Evolutionary conservation across 2,797 vertebrate species (phyloP).

Genomic region (Parauchenoglanis ngamensis): DNA sequence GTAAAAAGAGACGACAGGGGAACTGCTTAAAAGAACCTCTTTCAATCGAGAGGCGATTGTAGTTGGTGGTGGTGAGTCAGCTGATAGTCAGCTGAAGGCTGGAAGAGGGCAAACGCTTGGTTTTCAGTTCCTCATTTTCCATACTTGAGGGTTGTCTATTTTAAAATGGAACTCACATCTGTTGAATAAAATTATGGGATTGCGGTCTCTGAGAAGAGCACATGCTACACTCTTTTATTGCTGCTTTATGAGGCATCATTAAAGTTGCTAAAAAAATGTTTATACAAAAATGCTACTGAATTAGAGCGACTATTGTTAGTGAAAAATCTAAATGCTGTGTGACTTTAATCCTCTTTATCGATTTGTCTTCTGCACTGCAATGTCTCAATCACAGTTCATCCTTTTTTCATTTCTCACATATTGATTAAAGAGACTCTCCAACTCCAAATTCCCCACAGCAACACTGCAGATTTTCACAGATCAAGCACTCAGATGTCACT

Average conservation of each 20-base stretch:
- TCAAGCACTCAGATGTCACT: slow-evolving; percentile 32
- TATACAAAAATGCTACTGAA: background rate
- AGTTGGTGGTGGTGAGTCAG: too few species aligned
- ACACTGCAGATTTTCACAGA: slow-evolving; percentile 16
- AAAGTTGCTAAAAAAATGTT: background rate
- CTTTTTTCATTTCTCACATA: slow-evolving; percentile 13
- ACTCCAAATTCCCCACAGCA: background rate
- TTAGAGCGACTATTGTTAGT: background rate
- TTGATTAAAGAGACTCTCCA: slow-evolving; percentile 29
- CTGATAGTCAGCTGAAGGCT: too few species aligned
- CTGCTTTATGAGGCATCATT: slow-evolving; percentile 5
- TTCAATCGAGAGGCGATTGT: too few species aligned
- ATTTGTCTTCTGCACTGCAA: background rate
- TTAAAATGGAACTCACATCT: background rate
- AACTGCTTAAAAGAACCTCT: too few species aligned
- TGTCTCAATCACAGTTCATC: slow-evolving; percentile 32
- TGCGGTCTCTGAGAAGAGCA: background rate
- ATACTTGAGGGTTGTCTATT: background rate
- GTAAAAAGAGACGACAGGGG: too few species aligned
- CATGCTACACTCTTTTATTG: background rate
- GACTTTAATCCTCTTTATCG: slow-evolving; percentile 17
- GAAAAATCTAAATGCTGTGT: slow-evolving; percentile 10
- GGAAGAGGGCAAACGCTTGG: too few species aligned
- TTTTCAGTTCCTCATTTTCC: background rate
- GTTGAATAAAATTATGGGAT: background rate